These are phyloP conservation scores for Agrilus biguttatus DNA, from an alignment of 2,888 invertebrate species.

Conservation along the genomic window DNA sequence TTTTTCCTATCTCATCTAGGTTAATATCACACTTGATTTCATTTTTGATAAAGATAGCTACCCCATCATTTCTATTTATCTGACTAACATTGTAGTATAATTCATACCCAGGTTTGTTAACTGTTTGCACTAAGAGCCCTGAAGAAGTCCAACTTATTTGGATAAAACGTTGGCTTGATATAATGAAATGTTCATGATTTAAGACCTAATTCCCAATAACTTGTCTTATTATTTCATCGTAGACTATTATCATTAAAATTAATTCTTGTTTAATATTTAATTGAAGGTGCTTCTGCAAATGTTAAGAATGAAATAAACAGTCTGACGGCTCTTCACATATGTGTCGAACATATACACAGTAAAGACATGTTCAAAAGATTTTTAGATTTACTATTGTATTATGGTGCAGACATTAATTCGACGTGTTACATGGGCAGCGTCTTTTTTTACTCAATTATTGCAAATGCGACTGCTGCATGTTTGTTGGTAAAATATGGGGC, in stretches of 20 bases:
- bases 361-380: conserved; percentile 37
- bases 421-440: conserved; percentile 25
- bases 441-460: conserved; percentile 30
- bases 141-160: too few relatives aligned
- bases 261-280: conserved; percentile 2
- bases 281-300: conserved; percentile 25
- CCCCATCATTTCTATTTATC: too few relatives aligned
- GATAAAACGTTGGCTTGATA: too few relatives aligned
- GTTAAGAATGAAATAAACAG: conserved; percentile 25
- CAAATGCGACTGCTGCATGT: conserved; percentile 35
- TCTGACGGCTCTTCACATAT: conserved; percentile 42
- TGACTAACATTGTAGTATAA: too few relatives aligned
- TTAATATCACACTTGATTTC: too few relatives aligned
- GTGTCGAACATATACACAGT: conserved; percentile 41
- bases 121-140: too few relatives aligned
- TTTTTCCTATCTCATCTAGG: too few relatives aligned
- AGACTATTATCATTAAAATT: conserved; percentile 21
- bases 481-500: conserved; percentile 46
- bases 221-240: conserved; percentile 5
- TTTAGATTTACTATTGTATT: conserved; percentile 28
- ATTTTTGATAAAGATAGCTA: too few relatives aligned
- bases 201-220: background rate
- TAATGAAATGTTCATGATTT: too few relatives aligned
- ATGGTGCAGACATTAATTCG: conserved; percentile 25
- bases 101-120: too few relatives aligned